A percentile compares a stretch with the other conserved stretches of the same genome.
Conservation (phyloP, 2,113 vertebrate species). For the Pteronura brasiliensis region DNA sequence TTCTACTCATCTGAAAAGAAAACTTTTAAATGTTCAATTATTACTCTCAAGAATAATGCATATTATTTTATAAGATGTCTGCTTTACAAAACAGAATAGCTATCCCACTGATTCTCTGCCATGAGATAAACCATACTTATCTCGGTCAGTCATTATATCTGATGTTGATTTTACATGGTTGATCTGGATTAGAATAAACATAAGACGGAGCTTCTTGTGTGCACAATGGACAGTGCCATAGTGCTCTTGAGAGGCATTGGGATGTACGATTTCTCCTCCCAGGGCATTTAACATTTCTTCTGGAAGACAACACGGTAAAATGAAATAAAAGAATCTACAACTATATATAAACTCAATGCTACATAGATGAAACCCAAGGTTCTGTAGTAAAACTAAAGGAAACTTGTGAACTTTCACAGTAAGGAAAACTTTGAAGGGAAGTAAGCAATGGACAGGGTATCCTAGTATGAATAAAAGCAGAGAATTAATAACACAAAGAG, state of each 20-base stretch:
- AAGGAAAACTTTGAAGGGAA: background rate
- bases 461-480: background rate
- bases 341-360: background rate
- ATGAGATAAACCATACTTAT: background rate
- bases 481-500: background rate
- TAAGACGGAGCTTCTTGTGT: background rate
- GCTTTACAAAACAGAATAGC: background rate
- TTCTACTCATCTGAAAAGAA: background rate
- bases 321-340: background rate
- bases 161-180: background rate
- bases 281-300: background rate
- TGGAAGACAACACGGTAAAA: background rate
- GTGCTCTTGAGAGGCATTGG: background rate
- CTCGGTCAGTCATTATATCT: background rate
- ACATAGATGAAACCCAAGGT: background rate
- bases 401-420: background rate
- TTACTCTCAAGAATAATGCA: background rate
- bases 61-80: background rate
- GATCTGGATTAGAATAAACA: background rate
- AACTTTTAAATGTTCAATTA: background rate
- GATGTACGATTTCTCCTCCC: background rate
- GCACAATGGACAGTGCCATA: background rate
- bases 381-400: background rate
- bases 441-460: accelerated
- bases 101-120: background rate